Evolutionary conservation across 2,888 invertebrate genomes (phyloP), one percentile per base, ranked within the genome.

Genomic region (Thecophora atra): DNA sequence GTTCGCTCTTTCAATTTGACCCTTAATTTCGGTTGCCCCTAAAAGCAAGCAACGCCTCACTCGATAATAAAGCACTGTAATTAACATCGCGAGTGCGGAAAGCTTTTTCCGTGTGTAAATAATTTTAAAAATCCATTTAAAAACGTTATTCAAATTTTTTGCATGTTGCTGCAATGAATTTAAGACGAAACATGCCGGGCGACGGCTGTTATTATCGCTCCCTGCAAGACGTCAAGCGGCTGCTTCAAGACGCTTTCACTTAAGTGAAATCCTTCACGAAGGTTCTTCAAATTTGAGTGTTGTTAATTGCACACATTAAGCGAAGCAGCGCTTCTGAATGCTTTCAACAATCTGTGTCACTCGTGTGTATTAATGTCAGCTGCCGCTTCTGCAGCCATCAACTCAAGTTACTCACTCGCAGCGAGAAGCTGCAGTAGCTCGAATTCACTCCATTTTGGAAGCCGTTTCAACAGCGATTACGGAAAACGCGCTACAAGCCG

Each of bases 331-430:
- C 54, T 19, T 52, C 54, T 47, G 24, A 51, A 51, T 47, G 8
- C 37, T 7, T n/a, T 17, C 42, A 51, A 52, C 65, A 64, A 21
- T 47, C 52, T 65, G 30, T 28, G 62, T 51, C 47, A 11, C 44
- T 44, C 67, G 42, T 56, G 13, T 56, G 44, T 58, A 68, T 68
- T 68, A 68, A 58, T 58, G 68, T 68, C 68, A 58, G 42, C 67
- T 56, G 67, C 37, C 67, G 54, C 21, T 68, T 67, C 56, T 37
- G 42, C 67, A 56, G 67, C 56, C 67, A 56, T 68, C 67, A 68
- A 56, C 56, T 66, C 54, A 51, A 66, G 51, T 66, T 52, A 66
- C 52, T 54, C 30, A 66, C 19, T 52, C 30, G 30, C 54, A 56
- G 21, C 6, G 30, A 7, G 67, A 19, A 37, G 30, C 26, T 26